These are phyloP conservation scores for Pissodes strobi DNA, from an alignment of 1,140 invertebrate genomes.

Conservation along the genomic window DNA sequence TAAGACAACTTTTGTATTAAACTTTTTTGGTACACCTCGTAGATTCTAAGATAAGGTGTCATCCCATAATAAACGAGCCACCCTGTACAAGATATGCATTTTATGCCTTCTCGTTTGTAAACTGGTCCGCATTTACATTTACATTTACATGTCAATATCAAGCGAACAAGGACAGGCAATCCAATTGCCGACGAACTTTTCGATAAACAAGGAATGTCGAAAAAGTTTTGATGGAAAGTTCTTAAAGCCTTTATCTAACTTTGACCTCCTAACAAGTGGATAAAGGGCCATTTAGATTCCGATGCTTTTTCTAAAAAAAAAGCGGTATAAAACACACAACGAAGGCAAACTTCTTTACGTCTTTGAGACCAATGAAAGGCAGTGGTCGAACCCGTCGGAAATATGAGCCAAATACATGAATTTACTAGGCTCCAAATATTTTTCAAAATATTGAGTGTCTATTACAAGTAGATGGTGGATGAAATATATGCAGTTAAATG, in stretches of 20 bases:
- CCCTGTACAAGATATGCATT: too few species aligned
- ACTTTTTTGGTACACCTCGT: too few species aligned
- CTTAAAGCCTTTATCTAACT: slow-evolving; percentile 9
- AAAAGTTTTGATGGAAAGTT: slow-evolving; percentile 4
- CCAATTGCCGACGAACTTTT: background rate
- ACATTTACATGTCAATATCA: slow-evolving; percentile 4
- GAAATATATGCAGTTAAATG: too few species aligned
- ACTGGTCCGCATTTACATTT: too few species aligned
- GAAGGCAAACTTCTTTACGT: background rate
- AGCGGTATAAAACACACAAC: slow-evolving; percentile 6
- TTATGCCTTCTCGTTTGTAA: too few species aligned
- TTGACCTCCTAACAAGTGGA: slow-evolving; percentile 9
- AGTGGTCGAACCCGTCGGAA: slow-evolving; percentile 3
- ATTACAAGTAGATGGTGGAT: too few species aligned
- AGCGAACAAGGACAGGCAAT: background rate
- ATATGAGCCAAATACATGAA: too few species aligned
- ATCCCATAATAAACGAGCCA: too few species aligned
- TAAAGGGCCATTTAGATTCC: slow-evolving; percentile 12
- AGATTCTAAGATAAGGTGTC: too few species aligned
- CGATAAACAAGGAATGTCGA: slow-evolving; percentile 8
- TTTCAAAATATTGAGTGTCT: too few species aligned
- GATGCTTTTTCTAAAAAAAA: slow-evolving; percentile 6
- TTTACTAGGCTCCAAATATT: too few species aligned
- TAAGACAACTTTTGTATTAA: too few species aligned
- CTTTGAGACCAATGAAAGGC: background rate